Conservation (phyloP, 2,113 vertebrate genomes). For the Struthio camelus region DNA sequence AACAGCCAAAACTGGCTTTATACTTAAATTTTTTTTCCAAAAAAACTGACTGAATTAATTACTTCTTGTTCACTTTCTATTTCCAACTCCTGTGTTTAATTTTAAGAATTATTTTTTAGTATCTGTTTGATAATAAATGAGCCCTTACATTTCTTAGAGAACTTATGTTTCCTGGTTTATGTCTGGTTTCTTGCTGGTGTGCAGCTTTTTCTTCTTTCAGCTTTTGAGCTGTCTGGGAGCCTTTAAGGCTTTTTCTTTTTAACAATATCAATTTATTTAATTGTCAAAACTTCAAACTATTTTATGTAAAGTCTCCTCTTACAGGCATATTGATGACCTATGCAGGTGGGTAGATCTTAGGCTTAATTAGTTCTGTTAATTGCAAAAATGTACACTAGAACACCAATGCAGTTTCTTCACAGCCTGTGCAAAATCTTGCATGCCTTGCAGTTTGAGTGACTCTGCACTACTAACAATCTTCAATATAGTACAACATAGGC, state of each 20-base stretch:
- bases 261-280: not conserved
- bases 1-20: not conserved
- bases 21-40: not conserved
- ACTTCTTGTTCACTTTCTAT: not conserved
- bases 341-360: slow-evolving; percentile 35
- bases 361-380: not conserved
- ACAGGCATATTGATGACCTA: slow-evolving; percentile 10
- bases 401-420: slow-evolving; percentile 7
- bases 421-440: slow-evolving; percentile 46
- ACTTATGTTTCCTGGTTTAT: slow-evolving; percentile 59
- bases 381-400: not conserved
- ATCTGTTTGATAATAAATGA: slow-evolving; percentile 35
- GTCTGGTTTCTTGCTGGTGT: slow-evolving; percentile 31
- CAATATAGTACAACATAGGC: not conserved
- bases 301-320: not conserved
- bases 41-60: not conserved
- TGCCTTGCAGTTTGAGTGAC: slow-evolving; percentile 22
- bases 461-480: slow-evolving; percentile 41
- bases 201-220: slow-evolving; percentile 16
- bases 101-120: not conserved
- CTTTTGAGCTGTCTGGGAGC: slow-evolving; percentile 18
- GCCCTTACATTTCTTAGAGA: slow-evolving; percentile 73
- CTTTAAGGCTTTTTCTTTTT: not conserved
- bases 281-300: not conserved
- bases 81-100: not conserved